phyloP scores from a whole-genome alignment of 2,888 invertebrate genomes.

The Electrophaes corylata region DNA sequence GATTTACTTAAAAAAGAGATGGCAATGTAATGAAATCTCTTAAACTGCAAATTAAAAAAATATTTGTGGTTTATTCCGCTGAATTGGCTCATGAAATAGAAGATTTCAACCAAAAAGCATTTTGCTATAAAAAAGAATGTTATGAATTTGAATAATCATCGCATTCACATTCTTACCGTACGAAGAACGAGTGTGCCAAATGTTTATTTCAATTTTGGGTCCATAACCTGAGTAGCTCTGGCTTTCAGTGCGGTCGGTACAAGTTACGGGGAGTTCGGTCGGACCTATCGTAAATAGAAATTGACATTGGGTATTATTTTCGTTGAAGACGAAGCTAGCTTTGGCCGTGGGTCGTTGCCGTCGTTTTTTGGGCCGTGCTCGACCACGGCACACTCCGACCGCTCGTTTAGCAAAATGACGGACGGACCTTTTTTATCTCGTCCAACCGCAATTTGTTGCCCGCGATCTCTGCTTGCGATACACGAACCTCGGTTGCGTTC shows the following conservation, averaged over 20 bases:
- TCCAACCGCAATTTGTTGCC: conserved; percentile 80
- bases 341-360: conserved; percentile 50
- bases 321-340: conserved; percentile 49
- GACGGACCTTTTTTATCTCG: conserved; percentile 82
- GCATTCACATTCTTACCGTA: conserved; percentile 41
- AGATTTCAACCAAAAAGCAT: conserved; percentile 33
- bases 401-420: conserved; percentile 81
- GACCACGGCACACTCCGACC: conserved; percentile 57
- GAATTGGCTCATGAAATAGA: conserved; percentile 30
- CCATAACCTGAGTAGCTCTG: conserved; percentile 30
- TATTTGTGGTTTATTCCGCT: conserved; percentile 29
- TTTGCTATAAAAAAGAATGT: conserved; percentile 43
- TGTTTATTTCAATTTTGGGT: conserved; percentile 44
- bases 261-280: conserved; percentile 38
- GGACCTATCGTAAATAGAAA: conserved; percentile 62
- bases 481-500: conserved; percentile 56
- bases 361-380: conserved; percentile 64
- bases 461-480: conserved; percentile 75
- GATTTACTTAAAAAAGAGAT: conserved; percentile 2
- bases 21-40: conserved; percentile 15
- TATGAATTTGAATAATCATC: conserved; percentile 43
- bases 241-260: conserved; percentile 23
- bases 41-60: conserved; percentile 28
- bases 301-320: conserved; percentile 68
- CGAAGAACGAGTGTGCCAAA: conserved; percentile 43